A percentile compares a stretch with the other conserved stretches of the same genome.
These are phyloP conservation scores for Nephrocerus scutellatus DNA, from an alignment of 2,888 invertebrate genomes.

Conservation along the genomic window DNA sequence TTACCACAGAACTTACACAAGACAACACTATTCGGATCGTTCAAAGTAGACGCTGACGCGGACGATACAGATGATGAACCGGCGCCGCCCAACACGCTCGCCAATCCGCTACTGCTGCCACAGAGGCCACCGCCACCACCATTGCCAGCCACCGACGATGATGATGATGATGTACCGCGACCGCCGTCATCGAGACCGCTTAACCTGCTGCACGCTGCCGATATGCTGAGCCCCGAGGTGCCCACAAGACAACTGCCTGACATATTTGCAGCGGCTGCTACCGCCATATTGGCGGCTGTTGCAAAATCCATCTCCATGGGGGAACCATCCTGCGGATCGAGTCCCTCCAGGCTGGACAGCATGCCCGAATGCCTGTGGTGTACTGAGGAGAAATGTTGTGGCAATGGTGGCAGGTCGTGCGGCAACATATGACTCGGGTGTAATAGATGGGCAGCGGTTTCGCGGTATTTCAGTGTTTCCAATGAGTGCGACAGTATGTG, in stretches of 20 bases:
- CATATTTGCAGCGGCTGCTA: conserved; percentile 37
- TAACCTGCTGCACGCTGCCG: too few relatives aligned
- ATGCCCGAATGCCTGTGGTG: conserved; percentile 45
- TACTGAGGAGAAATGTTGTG: conserved; percentile 46
- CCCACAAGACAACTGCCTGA: conserved; percentile 27
- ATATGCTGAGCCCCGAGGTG: conserved; percentile 29
- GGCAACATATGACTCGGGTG: conserved; percentile 59
- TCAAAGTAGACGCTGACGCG: conserved; percentile 36
- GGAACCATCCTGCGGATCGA: conserved; percentile 40
- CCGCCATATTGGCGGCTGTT: too few relatives aligned
- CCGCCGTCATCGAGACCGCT: conserved; percentile 24
- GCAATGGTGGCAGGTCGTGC: conserved; percentile 40
- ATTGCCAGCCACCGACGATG: conserved; percentile 33
- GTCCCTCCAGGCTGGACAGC: conserved; percentile 32
- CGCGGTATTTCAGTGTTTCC: conserved; percentile 80
- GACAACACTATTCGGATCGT: conserved; percentile 68
- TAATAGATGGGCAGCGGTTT: conserved; percentile 54
- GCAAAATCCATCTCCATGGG: conserved; percentile 40
- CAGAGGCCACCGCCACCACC: conserved; percentile 36
- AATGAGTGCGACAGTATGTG: conserved; percentile 84
- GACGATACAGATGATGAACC: conserved; percentile 26
- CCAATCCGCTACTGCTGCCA: conserved; percentile 30
- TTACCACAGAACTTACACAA: conserved; percentile 90
- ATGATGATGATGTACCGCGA: conserved; percentile 38
- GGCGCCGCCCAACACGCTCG: conserved; percentile 22